Evolutionary conservation across 2,113 vertebrate genomes (phyloP).

Genomic region (Alligator mississippiensis): DNA sequence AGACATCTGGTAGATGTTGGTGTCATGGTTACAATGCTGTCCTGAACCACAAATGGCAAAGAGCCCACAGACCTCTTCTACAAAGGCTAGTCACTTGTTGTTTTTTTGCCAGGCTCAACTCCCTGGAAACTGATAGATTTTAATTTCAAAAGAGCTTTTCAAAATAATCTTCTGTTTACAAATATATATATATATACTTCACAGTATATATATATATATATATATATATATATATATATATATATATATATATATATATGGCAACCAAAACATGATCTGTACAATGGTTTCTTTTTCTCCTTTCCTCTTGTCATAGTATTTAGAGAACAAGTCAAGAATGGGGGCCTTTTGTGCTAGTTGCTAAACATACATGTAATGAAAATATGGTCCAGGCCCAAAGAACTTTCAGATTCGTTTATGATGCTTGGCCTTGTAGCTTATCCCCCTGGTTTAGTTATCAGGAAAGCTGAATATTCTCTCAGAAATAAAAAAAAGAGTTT

Average conservation of each 20-base stretch:
- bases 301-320: rapidly evolving
- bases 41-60: background rate
- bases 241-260: background rate
- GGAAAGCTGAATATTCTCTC: background rate
- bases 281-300: background rate
- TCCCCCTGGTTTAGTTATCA: background rate
- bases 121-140: conserved; percentile 14
- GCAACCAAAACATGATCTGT: background rate
- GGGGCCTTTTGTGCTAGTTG: background rate
- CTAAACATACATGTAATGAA: background rate
- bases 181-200: background rate
- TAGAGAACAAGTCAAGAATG: background rate
- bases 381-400: background rate
- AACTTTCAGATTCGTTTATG: rapidly evolving
- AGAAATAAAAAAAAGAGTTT: background rate
- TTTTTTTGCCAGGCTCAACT: background rate
- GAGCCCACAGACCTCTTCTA: conserved; percentile 7
- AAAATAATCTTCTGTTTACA: background rate
- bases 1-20: conserved; percentile 46
- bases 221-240: background rate
- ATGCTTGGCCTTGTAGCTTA: background rate
- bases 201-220: background rate
- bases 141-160: background rate
- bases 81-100: conserved; percentile 14
- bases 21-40: conserved; percentile 39